Percentiles rank a stretch among this genome's conserved stretches.
Conservation (phyloP, 2,888 invertebrate species). For the Scaptomyza parva region DNA sequence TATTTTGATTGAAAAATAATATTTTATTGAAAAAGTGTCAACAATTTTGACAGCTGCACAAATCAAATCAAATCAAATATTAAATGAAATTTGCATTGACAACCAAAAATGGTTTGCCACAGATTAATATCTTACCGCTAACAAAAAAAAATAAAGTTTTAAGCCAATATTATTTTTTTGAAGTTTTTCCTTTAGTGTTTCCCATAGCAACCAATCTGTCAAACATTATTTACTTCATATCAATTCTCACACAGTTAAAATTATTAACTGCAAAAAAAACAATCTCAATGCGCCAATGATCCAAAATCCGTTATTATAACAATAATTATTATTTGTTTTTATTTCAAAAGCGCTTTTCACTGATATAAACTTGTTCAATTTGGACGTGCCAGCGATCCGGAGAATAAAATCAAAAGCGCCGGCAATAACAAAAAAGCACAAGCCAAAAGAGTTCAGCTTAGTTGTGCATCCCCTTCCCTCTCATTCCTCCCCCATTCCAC, state of each 20-base stretch:
- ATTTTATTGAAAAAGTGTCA: constrained; percentile 2
- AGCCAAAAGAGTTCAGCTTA: background rate
- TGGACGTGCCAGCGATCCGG: background rate
- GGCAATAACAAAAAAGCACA: constrained; percentile 4
- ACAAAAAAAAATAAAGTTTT: too few species aligned
- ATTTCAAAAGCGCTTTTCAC: background rate
- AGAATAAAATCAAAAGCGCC: constrained; percentile 4
- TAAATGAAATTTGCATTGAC: background rate
- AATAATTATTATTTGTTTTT: constrained; percentile 1
- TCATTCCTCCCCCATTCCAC: background rate
- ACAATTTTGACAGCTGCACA: background rate
- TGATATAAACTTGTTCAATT: constrained; percentile 2
- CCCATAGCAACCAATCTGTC: background rate
- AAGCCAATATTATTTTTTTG: too few species aligned
- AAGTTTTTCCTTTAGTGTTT: too few species aligned
- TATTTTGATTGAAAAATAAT: background rate
- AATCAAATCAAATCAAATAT: constrained; percentile 11
- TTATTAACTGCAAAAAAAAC: background rate
- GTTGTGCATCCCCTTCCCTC: too few species aligned
- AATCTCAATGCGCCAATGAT: background rate
- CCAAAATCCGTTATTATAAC: background rate
- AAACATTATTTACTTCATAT: background rate
- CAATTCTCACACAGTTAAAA: background rate
- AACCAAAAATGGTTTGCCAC: background rate
- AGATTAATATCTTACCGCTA: too few species aligned